Conservation (phyloP, 1,140 invertebrate species). For the Lasioglossum albipes region DNA sequence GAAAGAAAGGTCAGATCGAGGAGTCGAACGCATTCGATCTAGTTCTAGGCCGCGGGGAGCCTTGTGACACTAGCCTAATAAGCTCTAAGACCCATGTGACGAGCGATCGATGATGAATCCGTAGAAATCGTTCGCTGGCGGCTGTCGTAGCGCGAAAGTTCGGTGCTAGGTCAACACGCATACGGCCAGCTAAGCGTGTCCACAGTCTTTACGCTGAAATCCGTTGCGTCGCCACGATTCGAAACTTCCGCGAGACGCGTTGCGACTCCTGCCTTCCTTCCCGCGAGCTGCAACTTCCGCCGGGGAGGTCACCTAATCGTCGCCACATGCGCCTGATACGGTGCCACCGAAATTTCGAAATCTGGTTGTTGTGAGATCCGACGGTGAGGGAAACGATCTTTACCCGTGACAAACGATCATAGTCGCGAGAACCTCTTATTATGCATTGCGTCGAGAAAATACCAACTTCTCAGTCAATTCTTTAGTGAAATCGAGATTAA, state of each 20-base stretch:
- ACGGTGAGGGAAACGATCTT: conserved; percentile 14
- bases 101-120: conserved; percentile 78
- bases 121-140: conserved; percentile 72
- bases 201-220: conserved; percentile 23
- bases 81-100: conserved; percentile 72
- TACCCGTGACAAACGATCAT: too few relatives aligned
- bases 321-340: conserved; percentile 75
- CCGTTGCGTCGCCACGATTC: conserved; percentile 2
- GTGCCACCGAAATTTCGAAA: conserved; percentile 76
- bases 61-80: conserved; percentile 77
- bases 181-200: conserved; percentile 10
- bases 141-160: conserved; percentile 51
- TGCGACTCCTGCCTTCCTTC: not conserved
- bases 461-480: too few relatives aligned
- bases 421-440: not conserved
- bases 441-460: not conserved
- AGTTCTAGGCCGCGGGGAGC: conserved; percentile 75
- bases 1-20: conserved; percentile 19
- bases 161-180: conserved; percentile 66
- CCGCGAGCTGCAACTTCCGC: not conserved
- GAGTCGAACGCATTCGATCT: conserved; percentile 54
- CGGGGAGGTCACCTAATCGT: conserved; percentile 9
- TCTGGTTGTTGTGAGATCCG: conserved; percentile 75
- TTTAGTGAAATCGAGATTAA: not conserved
- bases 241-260: conserved; percentile 26